A percentile compares a stretch with the other conserved stretches of the same genome.
Evolutionary conservation across 2,888 invertebrate species (phyloP).

Genomic region (Elegia similella): DNA sequence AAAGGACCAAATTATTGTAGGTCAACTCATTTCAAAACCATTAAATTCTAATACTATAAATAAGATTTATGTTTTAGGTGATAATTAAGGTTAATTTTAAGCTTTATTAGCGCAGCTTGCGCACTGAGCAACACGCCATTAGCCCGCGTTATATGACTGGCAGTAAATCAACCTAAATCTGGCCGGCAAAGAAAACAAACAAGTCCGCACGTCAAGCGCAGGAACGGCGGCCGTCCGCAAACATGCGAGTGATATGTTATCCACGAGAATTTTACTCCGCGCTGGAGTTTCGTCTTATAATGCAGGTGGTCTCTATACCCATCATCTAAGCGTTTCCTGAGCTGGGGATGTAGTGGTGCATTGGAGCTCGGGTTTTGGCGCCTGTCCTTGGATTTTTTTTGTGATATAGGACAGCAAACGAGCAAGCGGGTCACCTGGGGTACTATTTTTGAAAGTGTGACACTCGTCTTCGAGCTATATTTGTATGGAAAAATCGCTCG

Average conservation of each 20-base stretch:
- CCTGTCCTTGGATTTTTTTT: no score
- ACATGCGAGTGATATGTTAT: constrained; percentile 12
- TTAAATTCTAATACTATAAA: neutral
- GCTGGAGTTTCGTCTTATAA: no score
- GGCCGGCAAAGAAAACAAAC: constrained; percentile 20
- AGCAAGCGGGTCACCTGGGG: no score
- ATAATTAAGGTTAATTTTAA: constrained; percentile 8
- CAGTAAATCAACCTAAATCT: constrained; percentile 17
- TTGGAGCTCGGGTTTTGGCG: no score
- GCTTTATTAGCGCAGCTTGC: constrained; percentile 11
- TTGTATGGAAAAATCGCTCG: no score
- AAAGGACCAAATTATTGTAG: neutral
- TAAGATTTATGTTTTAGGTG: constrained; percentile 3
- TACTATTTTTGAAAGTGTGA: no score
- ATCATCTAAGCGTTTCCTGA: no score
- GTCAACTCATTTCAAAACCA: neutral
- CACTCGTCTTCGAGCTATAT: no score
- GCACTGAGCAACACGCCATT: constrained; percentile 6
- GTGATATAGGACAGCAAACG: no score
- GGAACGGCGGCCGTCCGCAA: constrained; percentile 1
- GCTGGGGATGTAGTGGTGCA: no score
- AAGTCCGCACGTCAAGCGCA: constrained; percentile 10
- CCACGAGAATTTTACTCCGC: neutral
- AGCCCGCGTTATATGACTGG: constrained; percentile 11
- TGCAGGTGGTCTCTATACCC: no score